phyloP scores from a whole-genome alignment of 2,113 vertebrate species.

The Cyprinodon brontotheroides region DNA sequence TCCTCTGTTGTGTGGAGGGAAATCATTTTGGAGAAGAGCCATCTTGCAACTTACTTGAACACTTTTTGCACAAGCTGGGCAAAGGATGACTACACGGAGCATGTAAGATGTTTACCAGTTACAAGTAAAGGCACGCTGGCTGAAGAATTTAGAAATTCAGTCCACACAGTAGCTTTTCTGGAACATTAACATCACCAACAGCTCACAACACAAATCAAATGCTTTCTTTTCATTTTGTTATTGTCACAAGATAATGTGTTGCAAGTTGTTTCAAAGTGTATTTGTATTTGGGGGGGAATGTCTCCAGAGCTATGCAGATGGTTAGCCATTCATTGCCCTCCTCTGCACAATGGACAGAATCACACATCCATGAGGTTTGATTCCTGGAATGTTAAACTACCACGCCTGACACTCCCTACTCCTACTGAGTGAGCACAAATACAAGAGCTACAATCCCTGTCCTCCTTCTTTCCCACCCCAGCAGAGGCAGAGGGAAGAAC shows the following conservation, averaged over 20 bases:
- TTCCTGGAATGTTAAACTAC: conserved; percentile 79
- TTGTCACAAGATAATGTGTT: conserved; percentile 31
- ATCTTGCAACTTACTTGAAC: conserved; percentile 65
- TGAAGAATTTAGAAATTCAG: conserved; percentile 39
- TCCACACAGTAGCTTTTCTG: conserved; percentile 28
- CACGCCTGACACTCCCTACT: conserved; percentile 74
- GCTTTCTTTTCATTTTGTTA: conserved; percentile 15
- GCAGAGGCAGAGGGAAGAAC: conserved; percentile 31
- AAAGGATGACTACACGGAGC: conserved; percentile 58
- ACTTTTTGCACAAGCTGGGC: conserved; percentile 59
- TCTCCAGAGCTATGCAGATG: conserved; percentile 72
- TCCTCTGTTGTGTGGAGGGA: conserved; percentile 67
- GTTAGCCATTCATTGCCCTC: conserved; percentile 69
- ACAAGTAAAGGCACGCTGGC: conserved; percentile 51
- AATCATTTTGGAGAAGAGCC: conserved; percentile 74
- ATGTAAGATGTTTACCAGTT: conserved; percentile 56
- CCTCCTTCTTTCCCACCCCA: conserved; percentile 33
- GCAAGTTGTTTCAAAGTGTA: conserved; percentile 32
- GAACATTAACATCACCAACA: conserved; percentile 47
- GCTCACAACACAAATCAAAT: conserved; percentile 12
- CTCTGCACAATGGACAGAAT: conserved; percentile 68
- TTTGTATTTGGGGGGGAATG: conserved; percentile 62
- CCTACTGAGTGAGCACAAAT: conserved; percentile 65
- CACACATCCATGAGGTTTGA: conserved; percentile 72
- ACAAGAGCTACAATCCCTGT: conserved; percentile 56